Evolutionary conservation across 2,113 vertebrate genomes (phyloP), one percentile per base, ranked within the genome.

Genomic region (Trichechus manatus): DNA sequence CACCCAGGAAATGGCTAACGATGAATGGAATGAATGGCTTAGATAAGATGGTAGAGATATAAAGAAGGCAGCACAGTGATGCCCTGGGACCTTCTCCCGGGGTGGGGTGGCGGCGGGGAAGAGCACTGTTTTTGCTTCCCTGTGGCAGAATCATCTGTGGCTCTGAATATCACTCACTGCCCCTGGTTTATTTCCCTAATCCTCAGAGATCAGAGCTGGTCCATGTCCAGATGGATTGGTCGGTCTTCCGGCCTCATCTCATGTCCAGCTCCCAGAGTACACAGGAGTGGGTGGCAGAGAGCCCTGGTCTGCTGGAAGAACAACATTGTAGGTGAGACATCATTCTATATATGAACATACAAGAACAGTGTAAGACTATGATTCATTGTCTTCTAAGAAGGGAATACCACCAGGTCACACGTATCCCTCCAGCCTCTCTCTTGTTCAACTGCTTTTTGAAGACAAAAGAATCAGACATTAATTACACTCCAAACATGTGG

Each of bases 181-280:
- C 74, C 39, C 82, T 66, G 25, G 39, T 61, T 90, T 91, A 88
- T 82, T 81, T 88, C 77, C 50, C 63, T 27, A 27, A 27, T 90
- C 80, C 36, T 95, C 78, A 86, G 90, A 91, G 59, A 92, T 29
- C 74, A 77, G 64, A 79, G 56, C 75, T 80, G 53, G 77, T 61
- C 72, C 31, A 25, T 17, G 50, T 89, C 72, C 39, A 50, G 9
- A 82, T 56, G 70, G 33, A 83, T 6, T 3, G 33, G 53, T 36
- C 19, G 6, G 77, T 72, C 86, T 50, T 64, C 79, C 64, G 20
- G 25, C 59, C 77, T 61, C 29, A 81, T 25, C 19, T 88, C 75
- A 92, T 1, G 10, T 53, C 83, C 53, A 79, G 59, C 61, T 94
- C 68, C 74, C 25, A 63, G 59, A 86, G 74, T 44, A 39, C 20